phyloP scores from a whole-genome alignment of 2,888 invertebrate species.

The Chorisops tibialis region DNA sequence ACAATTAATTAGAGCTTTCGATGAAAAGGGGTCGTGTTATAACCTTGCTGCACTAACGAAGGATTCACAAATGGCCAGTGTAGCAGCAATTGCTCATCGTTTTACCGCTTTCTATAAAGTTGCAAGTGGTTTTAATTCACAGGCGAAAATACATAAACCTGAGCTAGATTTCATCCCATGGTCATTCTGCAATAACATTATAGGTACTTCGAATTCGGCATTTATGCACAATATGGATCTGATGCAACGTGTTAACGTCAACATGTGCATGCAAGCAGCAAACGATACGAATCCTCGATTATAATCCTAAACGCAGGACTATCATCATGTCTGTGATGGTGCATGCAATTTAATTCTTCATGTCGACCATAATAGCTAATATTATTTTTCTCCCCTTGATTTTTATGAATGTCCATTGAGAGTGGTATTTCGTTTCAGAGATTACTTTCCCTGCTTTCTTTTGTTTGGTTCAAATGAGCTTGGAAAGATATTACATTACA shows the following conservation, averaged over 20 bases:
- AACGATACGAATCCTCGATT: slow-evolving; percentile 12
- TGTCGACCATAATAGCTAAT: slow-evolving; percentile 4
- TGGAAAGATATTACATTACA: slow-evolving; percentile 20
- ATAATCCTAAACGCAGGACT: slow-evolving; percentile 17
- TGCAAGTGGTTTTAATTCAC: not conserved
- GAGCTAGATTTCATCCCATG: not conserved
- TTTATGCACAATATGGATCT: not conserved
- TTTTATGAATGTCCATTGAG: slow-evolving; percentile 8
- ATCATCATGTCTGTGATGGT: not conserved
- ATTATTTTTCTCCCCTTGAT: slow-evolving; percentile 3
- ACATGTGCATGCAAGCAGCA: not conserved
- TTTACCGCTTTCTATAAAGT: slow-evolving; percentile 4
- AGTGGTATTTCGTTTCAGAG: not conserved
- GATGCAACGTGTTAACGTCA: not conserved
- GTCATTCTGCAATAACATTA: not conserved
- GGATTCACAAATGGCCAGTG: not conserved
- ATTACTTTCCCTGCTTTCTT: slow-evolving; percentile 10
- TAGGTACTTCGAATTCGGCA: not conserved
- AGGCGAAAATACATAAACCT: not conserved
- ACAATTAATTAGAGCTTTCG: slow-evolving; percentile 53
- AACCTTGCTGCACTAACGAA: slow-evolving; percentile 40
- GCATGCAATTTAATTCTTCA: slow-evolving; percentile 8
- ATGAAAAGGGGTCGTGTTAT: slow-evolving; percentile 43
- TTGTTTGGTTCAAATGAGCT: slow-evolving; percentile 12
- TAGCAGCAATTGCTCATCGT: not conserved